A percentile compares a stretch with the other conserved stretches of the same genome.
phyloP scores from a whole-genome alignment of 1,140 invertebrate genomes.

The Bradysia coprophila region DNA sequence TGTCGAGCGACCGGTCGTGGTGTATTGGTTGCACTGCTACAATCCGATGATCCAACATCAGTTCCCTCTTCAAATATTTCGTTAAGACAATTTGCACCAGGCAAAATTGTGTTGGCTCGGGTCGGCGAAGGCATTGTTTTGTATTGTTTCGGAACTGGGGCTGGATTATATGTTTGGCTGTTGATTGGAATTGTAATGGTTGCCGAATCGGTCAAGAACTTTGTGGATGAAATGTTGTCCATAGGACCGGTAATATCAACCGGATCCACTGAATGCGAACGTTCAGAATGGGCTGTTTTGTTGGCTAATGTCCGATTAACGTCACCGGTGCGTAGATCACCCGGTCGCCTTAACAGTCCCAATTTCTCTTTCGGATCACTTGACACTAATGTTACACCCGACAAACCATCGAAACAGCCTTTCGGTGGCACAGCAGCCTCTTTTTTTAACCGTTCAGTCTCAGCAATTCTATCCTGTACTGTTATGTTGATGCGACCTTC shows the following conservation, averaged over 20 bases:
- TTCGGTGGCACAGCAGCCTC: constrained; percentile 1
- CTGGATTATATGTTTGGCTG: constrained; percentile 20
- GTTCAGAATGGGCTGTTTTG: neutral
- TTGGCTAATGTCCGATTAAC: neutral
- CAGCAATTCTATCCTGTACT: constrained; percentile 26
- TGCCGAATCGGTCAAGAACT: constrained; percentile 31
- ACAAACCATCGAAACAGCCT: constrained; percentile 1
- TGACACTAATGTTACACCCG: constrained; percentile 4
- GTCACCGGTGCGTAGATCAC: constrained; percentile 4
- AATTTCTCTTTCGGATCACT: neutral
- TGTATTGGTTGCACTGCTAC: constrained; percentile 5
- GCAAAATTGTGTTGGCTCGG: constrained; percentile 9
- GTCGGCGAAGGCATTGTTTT: constrained; percentile 36
- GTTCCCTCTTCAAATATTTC: constrained; percentile 54
- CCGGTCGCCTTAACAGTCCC: constrained; percentile 6
- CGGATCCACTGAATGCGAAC: neutral
- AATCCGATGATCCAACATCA: constrained; percentile 8
- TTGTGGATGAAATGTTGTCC: constrained; percentile 15
- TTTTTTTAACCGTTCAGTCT: constrained; percentile 7
- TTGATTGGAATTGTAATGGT: constrained; percentile 37
- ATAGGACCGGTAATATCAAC: neutral
- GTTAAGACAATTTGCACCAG: constrained; percentile 26
- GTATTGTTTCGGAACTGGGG: constrained; percentile 26
- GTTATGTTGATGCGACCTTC: constrained; percentile 39
- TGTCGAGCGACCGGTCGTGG: constrained; percentile 19